These are phyloP conservation scores for Cossypha heuglini DNA, from an alignment of 2,797 vertebrate species.

Conservation along the genomic window DNA sequence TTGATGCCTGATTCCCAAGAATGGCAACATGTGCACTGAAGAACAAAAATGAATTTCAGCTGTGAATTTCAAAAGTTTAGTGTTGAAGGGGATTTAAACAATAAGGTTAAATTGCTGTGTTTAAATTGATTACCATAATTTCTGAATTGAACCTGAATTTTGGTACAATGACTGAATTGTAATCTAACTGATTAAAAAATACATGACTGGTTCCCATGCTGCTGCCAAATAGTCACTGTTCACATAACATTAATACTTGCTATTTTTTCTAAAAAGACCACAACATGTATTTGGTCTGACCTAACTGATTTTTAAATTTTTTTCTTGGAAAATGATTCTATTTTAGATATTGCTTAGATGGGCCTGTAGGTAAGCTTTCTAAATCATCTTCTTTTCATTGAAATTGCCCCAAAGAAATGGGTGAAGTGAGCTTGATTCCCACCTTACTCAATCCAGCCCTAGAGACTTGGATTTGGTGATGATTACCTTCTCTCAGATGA, in stretches of 20 bases:
- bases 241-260: background rate
- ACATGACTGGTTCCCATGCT: background rate
- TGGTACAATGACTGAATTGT: background rate
- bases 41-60: background rate
- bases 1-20: background rate
- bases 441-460: background rate
- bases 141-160: background rate
- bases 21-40: background rate
- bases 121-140: background rate
- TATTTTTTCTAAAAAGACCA: background rate
- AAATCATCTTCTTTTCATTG: background rate
- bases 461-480: background rate
- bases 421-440: background rate
- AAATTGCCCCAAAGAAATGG: background rate
- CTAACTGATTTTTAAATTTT: background rate
- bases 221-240: background rate
- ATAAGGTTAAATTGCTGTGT: background rate
- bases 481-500: background rate
- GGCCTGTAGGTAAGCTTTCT: background rate
- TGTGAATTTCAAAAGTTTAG: background rate
- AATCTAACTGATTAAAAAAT: background rate
- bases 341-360: background rate
- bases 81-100: background rate
- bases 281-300: background rate
- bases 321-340: background rate